Percentiles rank a stretch among this genome's conserved stretches.
Evolutionary conservation across 2,888 invertebrate species (phyloP).

Genomic region (Plusia festucae): DNA sequence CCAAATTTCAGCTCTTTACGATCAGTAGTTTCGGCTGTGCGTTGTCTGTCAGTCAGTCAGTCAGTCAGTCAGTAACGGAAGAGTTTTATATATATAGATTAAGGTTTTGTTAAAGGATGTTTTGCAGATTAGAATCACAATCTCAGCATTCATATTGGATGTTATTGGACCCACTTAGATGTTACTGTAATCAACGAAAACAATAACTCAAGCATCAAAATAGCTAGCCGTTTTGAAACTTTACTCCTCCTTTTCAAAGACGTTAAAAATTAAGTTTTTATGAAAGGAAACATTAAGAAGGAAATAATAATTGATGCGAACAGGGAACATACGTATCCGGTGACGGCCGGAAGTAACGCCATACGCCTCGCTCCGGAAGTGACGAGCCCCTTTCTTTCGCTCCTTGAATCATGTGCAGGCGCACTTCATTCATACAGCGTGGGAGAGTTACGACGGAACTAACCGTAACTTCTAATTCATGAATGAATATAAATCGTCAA

Average conservation of each 20-base stretch:
- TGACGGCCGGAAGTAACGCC: slow-evolving; percentile 82
- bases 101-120: slow-evolving; percentile 26
- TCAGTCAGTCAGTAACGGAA: too few relatives aligned
- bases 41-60: too few relatives aligned
- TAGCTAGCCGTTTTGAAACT: slow-evolving; percentile 29
- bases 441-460: slow-evolving; percentile 80
- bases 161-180: neutral
- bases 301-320: slow-evolving; percentile 86
- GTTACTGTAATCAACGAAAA: neutral
- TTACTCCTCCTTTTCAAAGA: slow-evolving; percentile 49
- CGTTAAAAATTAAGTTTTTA: slow-evolving; percentile 64
- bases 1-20: too few relatives aligned
- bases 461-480: slow-evolving; percentile 78
- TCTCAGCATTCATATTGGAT: slow-evolving; percentile 7
- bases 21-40: too few relatives aligned
- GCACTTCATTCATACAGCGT: slow-evolving; percentile 80
- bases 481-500: slow-evolving; percentile 81
- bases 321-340: slow-evolving; percentile 84
- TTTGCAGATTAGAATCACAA: slow-evolving; percentile 8
- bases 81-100: too few relatives aligned
- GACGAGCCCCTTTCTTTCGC: slow-evolving; percentile 84
- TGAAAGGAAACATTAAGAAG: slow-evolving; percentile 83
- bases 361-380: slow-evolving; percentile 84
- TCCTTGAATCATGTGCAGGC: slow-evolving; percentile 68
- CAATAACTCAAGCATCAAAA: slow-evolving; percentile 11